These are phyloP conservation scores for Anastatus disparis DNA, from an alignment of 1,140 invertebrate genomes.

Conservation along the genomic window DNA sequence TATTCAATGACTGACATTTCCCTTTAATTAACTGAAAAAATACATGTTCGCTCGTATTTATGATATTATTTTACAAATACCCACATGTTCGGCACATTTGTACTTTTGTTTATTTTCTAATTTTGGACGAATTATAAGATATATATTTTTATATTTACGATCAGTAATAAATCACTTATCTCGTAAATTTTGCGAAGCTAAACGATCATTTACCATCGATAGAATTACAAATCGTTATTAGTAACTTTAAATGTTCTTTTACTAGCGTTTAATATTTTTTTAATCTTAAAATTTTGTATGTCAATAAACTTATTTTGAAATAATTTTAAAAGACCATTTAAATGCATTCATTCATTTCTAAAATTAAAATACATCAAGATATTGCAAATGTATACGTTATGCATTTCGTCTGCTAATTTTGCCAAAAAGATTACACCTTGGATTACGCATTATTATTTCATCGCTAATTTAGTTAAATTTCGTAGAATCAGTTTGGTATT, in stretches of 20 bases:
- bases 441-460: neutral
- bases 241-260: no score
- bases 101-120: no score
- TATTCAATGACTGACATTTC: neutral
- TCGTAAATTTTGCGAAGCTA: no score
- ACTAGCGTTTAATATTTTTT: no score
- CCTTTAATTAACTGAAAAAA: neutral
- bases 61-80: no score
- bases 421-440: conserved; percentile 3
- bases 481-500: neutral
- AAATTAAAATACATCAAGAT: neutral
- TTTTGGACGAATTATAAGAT: no score
- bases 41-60: neutral
- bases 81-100: no score
- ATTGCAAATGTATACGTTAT: neutral
- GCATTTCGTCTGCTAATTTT: neutral
- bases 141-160: no score
- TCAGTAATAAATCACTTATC: no score
- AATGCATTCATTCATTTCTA: conserved; percentile 4
- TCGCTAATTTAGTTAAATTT: neutral
- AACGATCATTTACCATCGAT: no score
- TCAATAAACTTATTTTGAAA: neutral
- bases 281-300: no score
- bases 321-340: neutral
- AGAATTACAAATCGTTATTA: no score